Conservation (phyloP, 2,888 invertebrate genomes). For the Palloptera scutellata region DNA sequence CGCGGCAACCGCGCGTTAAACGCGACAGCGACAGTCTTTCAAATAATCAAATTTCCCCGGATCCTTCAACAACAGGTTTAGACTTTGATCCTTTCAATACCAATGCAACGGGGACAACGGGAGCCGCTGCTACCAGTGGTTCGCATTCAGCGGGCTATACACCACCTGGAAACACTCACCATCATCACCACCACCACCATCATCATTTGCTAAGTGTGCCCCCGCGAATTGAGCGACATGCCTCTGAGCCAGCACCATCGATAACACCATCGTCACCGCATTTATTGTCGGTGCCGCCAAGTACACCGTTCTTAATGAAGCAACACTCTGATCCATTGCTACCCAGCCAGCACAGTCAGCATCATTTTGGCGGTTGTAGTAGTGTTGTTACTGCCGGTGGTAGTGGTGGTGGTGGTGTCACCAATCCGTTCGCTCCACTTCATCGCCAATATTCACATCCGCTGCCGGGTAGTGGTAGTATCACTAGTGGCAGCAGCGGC, state of each 20-base stretch:
- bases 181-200: slow-evolving; percentile 43
- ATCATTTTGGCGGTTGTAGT: slow-evolving; percentile 41
- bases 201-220: slow-evolving; percentile 65
- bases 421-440: slow-evolving; percentile 58
- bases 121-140: slow-evolving; percentile 42
- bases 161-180: slow-evolving; percentile 39
- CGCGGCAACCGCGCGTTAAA: slow-evolving; percentile 74
- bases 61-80: slow-evolving; percentile 51
- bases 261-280: slow-evolving; percentile 67
- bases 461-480: slow-evolving; percentile 49
- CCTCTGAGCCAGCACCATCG: slow-evolving; percentile 70
- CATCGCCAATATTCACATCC: slow-evolving; percentile 69
- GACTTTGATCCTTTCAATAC: slow-evolving; percentile 57
- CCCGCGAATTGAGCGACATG: slow-evolving; percentile 68
- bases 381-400: slow-evolving; percentile 48
- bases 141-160: slow-evolving; percentile 31
- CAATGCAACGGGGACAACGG: slow-evolving; percentile 40
- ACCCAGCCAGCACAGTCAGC: slow-evolving; percentile 67
- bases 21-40: slow-evolving; percentile 68
- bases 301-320: slow-evolving; percentile 69
- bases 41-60: slow-evolving; percentile 58
- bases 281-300: slow-evolving; percentile 68
- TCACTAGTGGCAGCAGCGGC: slow-evolving; percentile 30
- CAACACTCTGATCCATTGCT: slow-evolving; percentile 74
- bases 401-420: slow-evolving; percentile 43